Conservation (phyloP, 2,113 vertebrate genomes). For the Callipepla squamata region DNA sequence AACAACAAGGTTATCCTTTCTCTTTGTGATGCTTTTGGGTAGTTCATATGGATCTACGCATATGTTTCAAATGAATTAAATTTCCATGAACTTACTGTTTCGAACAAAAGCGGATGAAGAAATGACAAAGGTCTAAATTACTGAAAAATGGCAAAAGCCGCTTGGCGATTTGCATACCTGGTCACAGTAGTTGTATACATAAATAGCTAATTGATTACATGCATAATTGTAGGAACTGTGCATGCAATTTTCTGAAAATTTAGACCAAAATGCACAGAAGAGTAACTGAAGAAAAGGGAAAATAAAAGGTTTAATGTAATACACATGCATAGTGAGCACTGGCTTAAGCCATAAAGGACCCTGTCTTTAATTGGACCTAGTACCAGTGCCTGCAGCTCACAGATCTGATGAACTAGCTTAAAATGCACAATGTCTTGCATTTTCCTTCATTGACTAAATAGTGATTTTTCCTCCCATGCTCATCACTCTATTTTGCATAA, state of each 20-base stretch:
- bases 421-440: neutral
- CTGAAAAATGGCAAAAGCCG: neutral
- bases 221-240: neutral
- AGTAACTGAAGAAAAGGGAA: neutral
- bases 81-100: slow-evolving; percentile 54
- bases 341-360: neutral
- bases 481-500: neutral
- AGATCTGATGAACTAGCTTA: neutral
- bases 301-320: neutral
- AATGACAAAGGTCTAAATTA: slow-evolving; percentile 23
- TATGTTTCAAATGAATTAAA: slow-evolving; percentile 64
- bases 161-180: slow-evolving; percentile 51
- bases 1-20: slow-evolving; percentile 66
- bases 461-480: neutral
- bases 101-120: neutral
- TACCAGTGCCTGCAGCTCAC: neutral
- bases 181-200: slow-evolving; percentile 24
- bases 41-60: slow-evolving; percentile 2
- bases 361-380: neutral
- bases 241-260: slow-evolving; percentile 15
- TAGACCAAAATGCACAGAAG: neutral
- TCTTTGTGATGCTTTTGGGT: slow-evolving; percentile 52
- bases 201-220: slow-evolving; percentile 54
- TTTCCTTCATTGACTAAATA: neutral
- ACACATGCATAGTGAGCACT: neutral